Evolutionary conservation across 1,140 invertebrate genomes (phyloP).

Genomic region (Centruroides sculpturatus): DNA sequence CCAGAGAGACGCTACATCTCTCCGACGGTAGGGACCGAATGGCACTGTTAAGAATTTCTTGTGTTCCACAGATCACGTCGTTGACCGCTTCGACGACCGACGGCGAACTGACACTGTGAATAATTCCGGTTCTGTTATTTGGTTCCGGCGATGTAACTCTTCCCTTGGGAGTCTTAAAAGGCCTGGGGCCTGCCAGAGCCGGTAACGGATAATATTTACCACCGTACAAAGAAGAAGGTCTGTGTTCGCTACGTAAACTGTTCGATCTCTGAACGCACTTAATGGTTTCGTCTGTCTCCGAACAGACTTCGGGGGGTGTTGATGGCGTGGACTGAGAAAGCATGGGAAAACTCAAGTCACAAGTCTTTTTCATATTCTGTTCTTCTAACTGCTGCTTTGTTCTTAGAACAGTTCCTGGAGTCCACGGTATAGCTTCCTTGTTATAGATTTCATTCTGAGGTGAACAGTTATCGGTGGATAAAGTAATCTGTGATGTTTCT

Average conservation of each 20-base stretch:
- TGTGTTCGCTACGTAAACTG: slow-evolving; percentile 24
- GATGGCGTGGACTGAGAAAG: slow-evolving; percentile 2
- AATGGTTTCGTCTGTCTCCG: background rate
- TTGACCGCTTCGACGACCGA: slow-evolving; percentile 14
- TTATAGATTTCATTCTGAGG: slow-evolving; percentile 28
- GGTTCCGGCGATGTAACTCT: slow-evolving; percentile 4
- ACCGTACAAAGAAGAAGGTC: background rate
- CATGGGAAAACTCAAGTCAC: slow-evolving; percentile 14
- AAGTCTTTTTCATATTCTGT: slow-evolving; percentile 25
- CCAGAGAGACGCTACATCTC: background rate
- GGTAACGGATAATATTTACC: slow-evolving; percentile 10
- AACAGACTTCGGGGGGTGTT: background rate
- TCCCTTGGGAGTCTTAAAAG: slow-evolving; percentile 6
- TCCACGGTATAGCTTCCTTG: slow-evolving; percentile 41
- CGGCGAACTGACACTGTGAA: slow-evolving; percentile 15
- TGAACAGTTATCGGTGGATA: too few species aligned
- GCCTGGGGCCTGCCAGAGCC: slow-evolving; percentile 6
- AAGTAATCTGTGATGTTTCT: too few species aligned
- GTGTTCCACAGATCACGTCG: slow-evolving; percentile 13
- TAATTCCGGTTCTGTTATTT: slow-evolving; percentile 5
- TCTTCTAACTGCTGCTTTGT: slow-evolving; percentile 59
- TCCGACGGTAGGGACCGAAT: slow-evolving; percentile 8
- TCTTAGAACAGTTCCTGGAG: slow-evolving; percentile 40
- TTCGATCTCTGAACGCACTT: slow-evolving; percentile 16
- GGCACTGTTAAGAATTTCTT: slow-evolving; percentile 14